Base-by-base conservation (phyloP, 2,888 invertebrate genomes). In the Thymelicus lineola region DNA sequence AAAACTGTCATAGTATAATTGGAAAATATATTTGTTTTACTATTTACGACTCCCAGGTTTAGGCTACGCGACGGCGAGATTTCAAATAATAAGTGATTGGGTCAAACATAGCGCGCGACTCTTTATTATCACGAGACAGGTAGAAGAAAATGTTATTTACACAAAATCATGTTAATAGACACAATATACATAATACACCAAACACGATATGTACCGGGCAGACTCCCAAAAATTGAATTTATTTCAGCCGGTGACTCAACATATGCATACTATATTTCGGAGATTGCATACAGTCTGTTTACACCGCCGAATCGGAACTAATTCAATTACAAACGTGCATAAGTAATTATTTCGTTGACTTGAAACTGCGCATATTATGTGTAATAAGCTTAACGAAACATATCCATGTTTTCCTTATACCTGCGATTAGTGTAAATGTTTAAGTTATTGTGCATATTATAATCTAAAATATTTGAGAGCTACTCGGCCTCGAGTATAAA, bases 221-320 rank as follows among this genome's bases (percentile, higher is more conserved):
- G 53, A 59, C 69, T 60, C 71, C 75, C 77, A 76, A 77, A 75
- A 75, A 38, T 12, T 42, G 42, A 38, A 38, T 63, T 65, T 42
- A 66, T 64, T 62, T 61, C 59, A 55, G 63, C 66, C 58, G 48
- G 46, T 71, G 65, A 68, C 15, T 67, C 61, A 42, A 42, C 1
- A 42, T 9, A 50, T 50, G 15, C 50, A 50, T 50, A 50, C 17
- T 3, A 50, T 50, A 1, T 50, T 17, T 17, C 42, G 12, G 10
- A 38, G 10, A 42, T 17, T 50, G 17, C 50, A 50, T 50, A 12
- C 15, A 15, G 12, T 55, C 55, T 28, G 55, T 55, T 55, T n/a
- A 55, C 55, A 55, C 28, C 28, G 2, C 4, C 7, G 14, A 55
- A 0, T 28, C 55, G 6, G 35, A 55, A 55, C 14, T 17, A 50